phyloP scores from a whole-genome alignment of 2,113 vertebrate genomes.

The Callopanchax toddi region DNA sequence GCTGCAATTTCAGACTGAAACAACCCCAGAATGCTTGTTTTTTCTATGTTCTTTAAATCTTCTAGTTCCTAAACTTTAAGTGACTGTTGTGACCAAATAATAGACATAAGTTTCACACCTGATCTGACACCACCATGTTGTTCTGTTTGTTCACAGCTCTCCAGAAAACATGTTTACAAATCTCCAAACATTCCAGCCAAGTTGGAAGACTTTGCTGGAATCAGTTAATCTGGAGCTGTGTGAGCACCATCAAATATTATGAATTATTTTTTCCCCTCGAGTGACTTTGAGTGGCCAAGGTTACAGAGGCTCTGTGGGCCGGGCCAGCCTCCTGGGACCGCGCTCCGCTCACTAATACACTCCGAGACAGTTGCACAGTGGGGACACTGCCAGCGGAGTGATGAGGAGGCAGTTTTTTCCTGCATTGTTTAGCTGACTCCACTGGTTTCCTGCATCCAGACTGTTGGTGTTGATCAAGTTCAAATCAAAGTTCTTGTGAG shows the following conservation, averaged over 20 bases:
- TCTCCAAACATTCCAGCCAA: not conserved
- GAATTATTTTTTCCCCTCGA: constrained; percentile 2
- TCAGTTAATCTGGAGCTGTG: constrained; percentile 7
- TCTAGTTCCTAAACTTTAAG: not conserved
- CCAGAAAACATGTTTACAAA: not conserved
- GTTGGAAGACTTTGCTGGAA: not conserved
- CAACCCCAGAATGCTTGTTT: too few relatives aligned
- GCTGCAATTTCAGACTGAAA: too few relatives aligned
- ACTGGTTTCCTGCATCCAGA: constrained; percentile 31
- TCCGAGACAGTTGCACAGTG: constrained; percentile 54
- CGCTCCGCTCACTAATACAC: constrained; percentile 56
- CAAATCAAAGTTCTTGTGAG: constrained; percentile 7
- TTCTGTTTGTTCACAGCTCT: too few relatives aligned
- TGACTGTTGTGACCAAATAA: too few relatives aligned
- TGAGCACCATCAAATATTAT: constrained; percentile 9
- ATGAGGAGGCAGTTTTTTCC: constrained; percentile 67
- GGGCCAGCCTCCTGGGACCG: constrained; percentile 52
- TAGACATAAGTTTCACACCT: too few relatives aligned
- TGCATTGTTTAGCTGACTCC: constrained; percentile 63
- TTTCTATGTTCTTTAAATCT: too few relatives aligned
- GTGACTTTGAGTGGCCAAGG: constrained; percentile 69
- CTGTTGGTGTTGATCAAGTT: constrained; percentile 37
- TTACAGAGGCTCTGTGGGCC: constrained; percentile 53
- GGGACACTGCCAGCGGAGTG: constrained; percentile 58
- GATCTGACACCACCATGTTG: too few relatives aligned